A percentile compares a stretch with the other conserved stretches of the same genome.
Conservation (phyloP, 2,888 invertebrate genomes). For the Argyresthia goedartella region DNA sequence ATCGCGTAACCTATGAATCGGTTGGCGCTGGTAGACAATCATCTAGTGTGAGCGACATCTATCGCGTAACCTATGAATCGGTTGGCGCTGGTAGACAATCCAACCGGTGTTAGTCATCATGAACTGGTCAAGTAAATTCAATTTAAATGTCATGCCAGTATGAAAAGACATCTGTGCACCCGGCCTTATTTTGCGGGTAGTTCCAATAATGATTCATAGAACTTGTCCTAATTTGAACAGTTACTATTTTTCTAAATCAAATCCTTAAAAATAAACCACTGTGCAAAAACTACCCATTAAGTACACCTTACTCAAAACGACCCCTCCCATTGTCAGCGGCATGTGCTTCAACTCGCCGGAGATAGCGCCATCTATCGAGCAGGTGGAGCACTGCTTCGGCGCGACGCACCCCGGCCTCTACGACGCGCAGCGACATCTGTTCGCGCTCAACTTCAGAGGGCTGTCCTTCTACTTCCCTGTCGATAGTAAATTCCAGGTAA, state of each 20-base stretch:
- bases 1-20: background rate
- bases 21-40: background rate
- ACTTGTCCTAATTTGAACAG: no score
- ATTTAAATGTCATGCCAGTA: no score
- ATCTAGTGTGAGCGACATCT: no score
- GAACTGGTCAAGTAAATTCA: no score
- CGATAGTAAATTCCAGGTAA: constrained; percentile 87
- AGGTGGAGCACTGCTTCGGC: constrained; percentile 98
- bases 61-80: background rate
- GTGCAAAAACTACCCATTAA: no score
- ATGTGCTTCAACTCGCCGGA: constrained; percentile 92
- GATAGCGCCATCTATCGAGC: constrained; percentile 95
- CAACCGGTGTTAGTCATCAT: no score
- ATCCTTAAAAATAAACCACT: no score
- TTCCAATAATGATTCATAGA: no score
- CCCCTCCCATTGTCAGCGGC: constrained; percentile 68
- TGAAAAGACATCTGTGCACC: no score
- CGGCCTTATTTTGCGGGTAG: no score
- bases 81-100: background rate
- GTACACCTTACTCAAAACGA: no score
- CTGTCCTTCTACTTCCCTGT: constrained; percentile 98
- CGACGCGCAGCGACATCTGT: constrained; percentile 94
- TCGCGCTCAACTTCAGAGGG: constrained; percentile 96
- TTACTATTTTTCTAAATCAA: no score
- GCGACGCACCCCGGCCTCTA: constrained; percentile 99